Base-by-base conservation (phyloP, 1,140 invertebrate genomes). In the Xylocopa sonorina region DNA sequence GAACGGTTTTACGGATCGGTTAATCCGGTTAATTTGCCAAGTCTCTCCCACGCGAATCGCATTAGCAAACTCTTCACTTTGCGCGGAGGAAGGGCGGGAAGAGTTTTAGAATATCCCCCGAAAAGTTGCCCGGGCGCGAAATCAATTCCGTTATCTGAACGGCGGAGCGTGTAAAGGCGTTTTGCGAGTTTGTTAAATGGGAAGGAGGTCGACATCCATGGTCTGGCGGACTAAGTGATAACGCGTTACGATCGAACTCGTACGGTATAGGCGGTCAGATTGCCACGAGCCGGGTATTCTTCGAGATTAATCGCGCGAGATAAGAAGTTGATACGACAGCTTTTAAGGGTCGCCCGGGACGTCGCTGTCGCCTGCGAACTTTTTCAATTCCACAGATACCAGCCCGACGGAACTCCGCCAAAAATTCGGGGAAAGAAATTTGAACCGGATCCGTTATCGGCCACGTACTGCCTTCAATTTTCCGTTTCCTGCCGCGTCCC, bases 271-370 rank as follows among this genome's bases (percentile, higher is more conserved):
- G 18, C 21, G 60, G 5, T 7, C 21, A 51, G 29, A 43, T 32
- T 53, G n/a, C 50, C 41, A 58, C 51, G 14, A 12, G 55, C 43
- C 16, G 46, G 29, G 24, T 18, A 41, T 76, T 76, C 43, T 48
- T 66, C 53, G 63, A 80, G 73, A 80, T 80, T 80, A 80, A 80
- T 69, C 78, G 78, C 55, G 55, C 78, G 78, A 43, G 78, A 80
- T 80, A 80, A 77, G 78, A 77, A 77, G 63, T 69, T 80, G 78
- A 80, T 80, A 80, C 78, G 73, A 51, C 34, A 48, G 41, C 55
- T 76, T 55, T 69, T 77, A 58, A 62, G 74, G 72, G 34, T 66
- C 53, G 48, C 50, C 66, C 43, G 24, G 43, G 41, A 63, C 21
- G 46, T 50, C 71, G 60, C 57, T n/a, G 27, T 46, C 34, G 38